These are phyloP conservation scores for Papilio glaucus DNA, from an alignment of 1,140 invertebrate genomes.

Conservation along the genomic window DNA sequence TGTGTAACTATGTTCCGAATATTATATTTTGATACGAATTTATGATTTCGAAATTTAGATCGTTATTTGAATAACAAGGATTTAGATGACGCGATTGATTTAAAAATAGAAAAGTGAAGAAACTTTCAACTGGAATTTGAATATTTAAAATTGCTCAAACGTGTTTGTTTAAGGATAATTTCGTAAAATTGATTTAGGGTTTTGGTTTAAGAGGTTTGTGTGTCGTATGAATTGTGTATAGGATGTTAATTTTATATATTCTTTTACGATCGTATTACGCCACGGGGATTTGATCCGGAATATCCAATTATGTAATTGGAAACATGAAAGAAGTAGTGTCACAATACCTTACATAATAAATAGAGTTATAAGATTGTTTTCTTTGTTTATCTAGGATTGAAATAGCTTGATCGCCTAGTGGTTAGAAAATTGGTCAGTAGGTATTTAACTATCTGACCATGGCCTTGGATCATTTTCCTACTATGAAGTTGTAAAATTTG, in stretches of 20 bases:
- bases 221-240: background rate
- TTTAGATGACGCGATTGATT: conserved; percentile 18
- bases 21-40: conserved; percentile 23
- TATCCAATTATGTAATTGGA: too few species aligned
- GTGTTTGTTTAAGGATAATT: background rate
- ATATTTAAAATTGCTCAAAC: background rate
- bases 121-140: conserved; percentile 6
- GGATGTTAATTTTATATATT: background rate
- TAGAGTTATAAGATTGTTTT: too few species aligned
- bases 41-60: conserved; percentile 4
- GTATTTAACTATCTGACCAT: too few species aligned
- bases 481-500: too few species aligned
- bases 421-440: too few species aligned
- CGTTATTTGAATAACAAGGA: conserved; percentile 31
- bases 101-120: background rate
- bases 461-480: too few species aligned
- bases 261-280: background rate
- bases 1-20: background rate
- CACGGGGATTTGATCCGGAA: too few species aligned
- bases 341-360: too few species aligned
- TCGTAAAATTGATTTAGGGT: background rate
- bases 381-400: background rate
- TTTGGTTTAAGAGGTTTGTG: background rate
- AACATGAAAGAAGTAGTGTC: too few species aligned
- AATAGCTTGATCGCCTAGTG: too few species aligned